Percentiles rank a stretch among this genome's conserved stretches.
phyloP scores from a whole-genome alignment of 2,113 vertebrate genomes.

The Ginglymostoma cirratum region DNA sequence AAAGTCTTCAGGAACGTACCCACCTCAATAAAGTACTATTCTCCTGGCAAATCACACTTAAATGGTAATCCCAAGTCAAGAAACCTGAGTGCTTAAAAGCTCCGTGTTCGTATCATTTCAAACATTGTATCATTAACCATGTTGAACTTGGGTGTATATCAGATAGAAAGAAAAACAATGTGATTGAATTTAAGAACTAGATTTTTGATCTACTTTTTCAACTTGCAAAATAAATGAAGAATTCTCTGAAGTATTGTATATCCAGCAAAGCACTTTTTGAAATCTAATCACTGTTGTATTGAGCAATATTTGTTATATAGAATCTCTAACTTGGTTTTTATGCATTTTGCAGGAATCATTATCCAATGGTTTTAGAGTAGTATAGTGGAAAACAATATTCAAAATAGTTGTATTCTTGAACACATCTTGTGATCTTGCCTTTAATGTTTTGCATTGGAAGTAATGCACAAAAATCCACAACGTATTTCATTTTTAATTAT shows the following conservation, averaged over 20 bases:
- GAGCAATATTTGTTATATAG: background rate
- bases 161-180: background rate
- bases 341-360: background rate
- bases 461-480: background rate
- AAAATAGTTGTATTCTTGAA: constrained; percentile 9
- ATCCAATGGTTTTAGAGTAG: background rate
- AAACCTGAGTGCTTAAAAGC: too few species aligned
- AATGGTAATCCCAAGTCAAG: too few species aligned
- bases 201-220: background rate
- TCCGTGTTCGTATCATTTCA: too few species aligned
- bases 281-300: too few species aligned
- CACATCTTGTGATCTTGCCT: background rate
- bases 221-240: background rate
- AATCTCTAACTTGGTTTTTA: background rate
- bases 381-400: background rate
- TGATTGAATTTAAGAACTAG: background rate
- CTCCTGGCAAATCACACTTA: too few species aligned
- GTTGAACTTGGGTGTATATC: background rate
- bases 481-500: background rate
- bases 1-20: too few species aligned
- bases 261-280: too few species aligned
- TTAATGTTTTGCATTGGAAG: background rate
- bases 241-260: too few species aligned
- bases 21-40: too few species aligned
- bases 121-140: background rate